These are phyloP conservation scores for Pantala flavescens DNA, from an alignment of 1,140 invertebrate species.

Conservation along the genomic window DNA sequence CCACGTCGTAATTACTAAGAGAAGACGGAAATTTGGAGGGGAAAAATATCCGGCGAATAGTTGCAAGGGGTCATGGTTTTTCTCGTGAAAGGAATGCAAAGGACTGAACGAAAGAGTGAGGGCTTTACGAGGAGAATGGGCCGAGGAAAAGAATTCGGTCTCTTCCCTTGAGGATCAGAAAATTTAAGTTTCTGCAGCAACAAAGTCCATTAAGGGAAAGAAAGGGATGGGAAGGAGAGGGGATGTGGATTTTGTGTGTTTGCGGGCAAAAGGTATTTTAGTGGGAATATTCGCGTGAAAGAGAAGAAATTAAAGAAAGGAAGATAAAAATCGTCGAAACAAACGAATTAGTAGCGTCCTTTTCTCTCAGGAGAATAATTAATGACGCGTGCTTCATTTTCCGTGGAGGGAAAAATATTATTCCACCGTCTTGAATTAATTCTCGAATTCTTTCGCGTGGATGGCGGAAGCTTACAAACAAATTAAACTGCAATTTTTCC, in stretches of 20 bases:
- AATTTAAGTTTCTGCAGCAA: constrained; percentile 6
- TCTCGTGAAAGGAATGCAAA: neutral
- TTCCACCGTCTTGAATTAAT: neutral
- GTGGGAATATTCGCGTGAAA: neutral
- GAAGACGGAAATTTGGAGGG: neutral
- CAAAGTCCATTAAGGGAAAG: constrained; percentile 5
- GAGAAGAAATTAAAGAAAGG: neutral
- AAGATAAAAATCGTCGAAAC: neutral
- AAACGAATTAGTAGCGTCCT: neutral
- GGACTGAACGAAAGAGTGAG: neutral
- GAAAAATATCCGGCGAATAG: neutral
- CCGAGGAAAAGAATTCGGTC: neutral
- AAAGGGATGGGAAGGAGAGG: neutral
- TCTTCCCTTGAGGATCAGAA: neutral
- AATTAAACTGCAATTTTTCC: constrained; percentile 1
- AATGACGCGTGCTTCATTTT: neutral
- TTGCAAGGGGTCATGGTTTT: neutral
- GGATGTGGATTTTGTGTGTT: neutral
- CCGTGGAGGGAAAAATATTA: neutral
- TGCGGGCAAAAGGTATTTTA: neutral
- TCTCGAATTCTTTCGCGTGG: neutral
- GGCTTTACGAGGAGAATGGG: neutral
- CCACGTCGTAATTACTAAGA: neutral
- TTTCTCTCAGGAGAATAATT: neutral
- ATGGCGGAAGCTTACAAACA: neutral